phyloP scores from a whole-genome alignment of 2,113 vertebrate genomes.

The Paedocypris sp. region DNA sequence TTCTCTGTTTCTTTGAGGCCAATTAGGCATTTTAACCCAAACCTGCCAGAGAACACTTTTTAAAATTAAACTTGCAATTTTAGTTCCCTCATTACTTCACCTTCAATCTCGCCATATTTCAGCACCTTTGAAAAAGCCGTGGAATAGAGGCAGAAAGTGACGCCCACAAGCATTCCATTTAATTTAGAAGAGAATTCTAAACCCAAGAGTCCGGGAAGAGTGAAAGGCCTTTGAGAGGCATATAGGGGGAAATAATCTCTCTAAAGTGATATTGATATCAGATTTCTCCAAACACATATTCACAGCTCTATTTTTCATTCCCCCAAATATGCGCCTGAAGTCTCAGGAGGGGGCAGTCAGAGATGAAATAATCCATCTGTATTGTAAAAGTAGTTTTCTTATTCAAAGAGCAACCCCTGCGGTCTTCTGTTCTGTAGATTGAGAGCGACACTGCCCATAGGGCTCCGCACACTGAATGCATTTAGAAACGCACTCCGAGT shows the following conservation, averaged over 20 bases:
- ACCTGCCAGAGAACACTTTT: background rate
- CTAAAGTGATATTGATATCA: slow-evolving; percentile 26
- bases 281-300: slow-evolving; percentile 20
- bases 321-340: slow-evolving; percentile 5
- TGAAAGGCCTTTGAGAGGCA: slow-evolving; percentile 14
- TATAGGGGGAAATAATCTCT: slow-evolving; percentile 13
- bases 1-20: background rate
- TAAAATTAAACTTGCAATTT: too few relatives aligned
- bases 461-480: slow-evolving; percentile 19
- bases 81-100: too few relatives aligned
- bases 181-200: slow-evolving; percentile 30
- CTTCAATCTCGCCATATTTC: background rate
- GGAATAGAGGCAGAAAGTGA: background rate
- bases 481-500: slow-evolving; percentile 48
- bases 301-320: slow-evolving; percentile 28
- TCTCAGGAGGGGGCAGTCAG: slow-evolving; percentile 15
- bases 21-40: too few relatives aligned
- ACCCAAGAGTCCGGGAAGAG: slow-evolving; percentile 46
- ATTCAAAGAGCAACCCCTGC: slow-evolving; percentile 52
- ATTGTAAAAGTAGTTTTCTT: slow-evolving; percentile 39
- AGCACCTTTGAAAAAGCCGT: background rate
- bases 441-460: slow-evolving; percentile 48
- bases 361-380: slow-evolving; percentile 20
- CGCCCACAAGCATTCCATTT: background rate
- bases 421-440: slow-evolving; percentile 55